Evolutionary conservation across 1,140 invertebrate genomes (phyloP).

Genomic region (Brachionus paranguensis): DNA sequence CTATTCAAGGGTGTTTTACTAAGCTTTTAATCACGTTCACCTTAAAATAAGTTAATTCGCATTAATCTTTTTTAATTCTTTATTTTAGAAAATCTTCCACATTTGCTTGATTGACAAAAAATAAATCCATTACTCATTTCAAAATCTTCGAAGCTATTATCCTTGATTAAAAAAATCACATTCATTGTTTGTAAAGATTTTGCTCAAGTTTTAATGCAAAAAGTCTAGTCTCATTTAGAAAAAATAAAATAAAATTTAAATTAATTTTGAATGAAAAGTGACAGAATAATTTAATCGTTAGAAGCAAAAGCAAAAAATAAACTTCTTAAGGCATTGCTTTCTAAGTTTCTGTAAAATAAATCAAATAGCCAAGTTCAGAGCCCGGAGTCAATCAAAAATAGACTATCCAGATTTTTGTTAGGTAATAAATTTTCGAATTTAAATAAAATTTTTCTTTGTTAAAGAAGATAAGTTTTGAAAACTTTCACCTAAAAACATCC

Average conservation of each 20-base stretch:
- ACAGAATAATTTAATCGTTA: not conserved
- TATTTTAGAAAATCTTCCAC: not conserved
- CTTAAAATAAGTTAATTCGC: not conserved
- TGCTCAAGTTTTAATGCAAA: not conserved
- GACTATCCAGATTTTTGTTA: not conserved
- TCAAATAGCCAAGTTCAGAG: not conserved
- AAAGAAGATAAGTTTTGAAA: not conserved
- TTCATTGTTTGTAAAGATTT: not conserved
- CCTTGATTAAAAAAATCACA: not conserved
- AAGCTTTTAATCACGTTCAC: not conserved
- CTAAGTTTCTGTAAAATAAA: not conserved
- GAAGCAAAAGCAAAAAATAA: not conserved
- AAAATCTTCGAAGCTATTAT: not conserved
- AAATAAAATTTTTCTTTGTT: not conserved
- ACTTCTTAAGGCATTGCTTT: not conserved
- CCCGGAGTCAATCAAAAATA: not conserved
- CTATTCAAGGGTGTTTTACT: not conserved
- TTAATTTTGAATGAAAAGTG: not conserved
- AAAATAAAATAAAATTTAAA: not conserved
- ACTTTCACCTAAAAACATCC: not conserved
- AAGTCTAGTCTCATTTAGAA: not conserved
- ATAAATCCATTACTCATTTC: not conserved
- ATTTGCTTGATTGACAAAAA: not conserved
- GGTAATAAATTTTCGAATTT: not conserved
- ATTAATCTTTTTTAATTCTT: not conserved